Evolutionary conservation across 2,888 invertebrate species (phyloP).

Genomic region (Anorthoa munda): DNA sequence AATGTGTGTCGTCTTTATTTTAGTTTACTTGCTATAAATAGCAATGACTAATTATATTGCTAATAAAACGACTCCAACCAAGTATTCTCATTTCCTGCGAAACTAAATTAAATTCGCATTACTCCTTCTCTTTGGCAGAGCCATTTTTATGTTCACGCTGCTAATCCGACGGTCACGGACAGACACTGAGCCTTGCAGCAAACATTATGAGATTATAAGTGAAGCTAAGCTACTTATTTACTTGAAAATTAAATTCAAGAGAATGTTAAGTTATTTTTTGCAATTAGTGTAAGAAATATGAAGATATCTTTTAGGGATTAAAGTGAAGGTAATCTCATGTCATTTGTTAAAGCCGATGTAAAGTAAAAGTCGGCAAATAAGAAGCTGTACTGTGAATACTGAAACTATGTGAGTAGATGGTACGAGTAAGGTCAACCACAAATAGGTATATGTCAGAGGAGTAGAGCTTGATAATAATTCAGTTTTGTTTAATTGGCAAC

Average conservation of each 20-base stretch:
- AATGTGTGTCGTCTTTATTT: no score
- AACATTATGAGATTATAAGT: conserved; percentile 17
- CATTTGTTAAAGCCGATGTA: background rate
- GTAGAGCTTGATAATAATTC: no score
- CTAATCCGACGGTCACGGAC: conserved; percentile 17
- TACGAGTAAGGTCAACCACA: no score
- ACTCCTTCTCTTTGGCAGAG: background rate
- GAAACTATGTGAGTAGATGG: background rate
- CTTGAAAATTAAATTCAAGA: background rate
- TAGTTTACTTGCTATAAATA: background rate
- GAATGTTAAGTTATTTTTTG: conserved; percentile 20
- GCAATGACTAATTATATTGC: background rate
- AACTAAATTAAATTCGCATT: conserved; percentile 25
- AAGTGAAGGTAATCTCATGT: background rate
- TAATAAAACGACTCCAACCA: background rate
- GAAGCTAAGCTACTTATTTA: conserved; percentile 35
- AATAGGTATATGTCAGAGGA: no score
- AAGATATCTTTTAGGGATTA: conserved; percentile 9
- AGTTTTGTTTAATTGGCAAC: no score
- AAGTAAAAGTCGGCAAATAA: background rate
- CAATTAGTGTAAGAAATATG: conserved; percentile 19
- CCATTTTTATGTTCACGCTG: conserved; percentile 18
- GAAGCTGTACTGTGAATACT: background rate
- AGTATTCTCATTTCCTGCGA: conserved; percentile 21
- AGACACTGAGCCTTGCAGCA: conserved; percentile 34